Percentiles rank a stretch among this genome's conserved stretches.
Evolutionary conservation across 2,797 vertebrate genomes (phyloP).

Genomic region (Zenarchopterus dispar): DNA sequence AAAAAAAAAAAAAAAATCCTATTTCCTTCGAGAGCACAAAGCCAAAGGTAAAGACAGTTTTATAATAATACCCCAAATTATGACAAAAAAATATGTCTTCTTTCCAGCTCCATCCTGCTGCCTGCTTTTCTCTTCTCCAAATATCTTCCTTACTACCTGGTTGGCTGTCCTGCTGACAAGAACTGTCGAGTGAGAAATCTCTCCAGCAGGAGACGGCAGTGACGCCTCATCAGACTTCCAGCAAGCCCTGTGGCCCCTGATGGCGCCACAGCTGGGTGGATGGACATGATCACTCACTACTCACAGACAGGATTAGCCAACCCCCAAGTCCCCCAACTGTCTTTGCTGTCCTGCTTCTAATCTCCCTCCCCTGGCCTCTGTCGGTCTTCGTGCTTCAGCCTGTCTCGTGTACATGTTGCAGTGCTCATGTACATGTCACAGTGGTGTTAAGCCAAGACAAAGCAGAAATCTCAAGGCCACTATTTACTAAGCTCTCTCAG

Average conservation of each 20-base stretch:
- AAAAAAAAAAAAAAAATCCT: constrained; percentile 8
- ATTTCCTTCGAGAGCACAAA: constrained; percentile 21
- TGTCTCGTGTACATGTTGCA: constrained; percentile 68
- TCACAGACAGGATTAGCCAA: constrained; percentile 82
- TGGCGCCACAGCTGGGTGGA: constrained; percentile 80
- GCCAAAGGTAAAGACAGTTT: constrained; percentile 24
- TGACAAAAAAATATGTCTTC: constrained; percentile 28
- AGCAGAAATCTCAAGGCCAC: constrained; percentile 41
- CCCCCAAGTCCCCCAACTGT: constrained; percentile 56
- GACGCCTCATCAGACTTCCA: constrained; percentile 84
- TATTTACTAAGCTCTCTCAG: constrained; percentile 47
- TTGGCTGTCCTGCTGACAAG: constrained; percentile 63
- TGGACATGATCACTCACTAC: constrained; percentile 83
- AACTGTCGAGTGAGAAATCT: constrained; percentile 70
- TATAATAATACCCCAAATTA: constrained; percentile 37
- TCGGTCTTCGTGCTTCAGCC: constrained; percentile 59
- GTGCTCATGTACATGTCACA: constrained; percentile 26
- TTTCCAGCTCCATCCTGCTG: constrained; percentile 1
- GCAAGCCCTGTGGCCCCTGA: constrained; percentile 77
- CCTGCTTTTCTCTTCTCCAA: constrained; percentile 11
- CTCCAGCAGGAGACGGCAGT: constrained; percentile 69
- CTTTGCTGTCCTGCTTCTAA: constrained; percentile 76
- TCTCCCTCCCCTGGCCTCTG: constrained; percentile 76
- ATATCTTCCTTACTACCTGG: constrained; percentile 47
- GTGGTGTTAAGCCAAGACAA: constrained; percentile 63